Conservation (phyloP, 2,113 vertebrate genomes). For the Myotis brandtii region DNA sequence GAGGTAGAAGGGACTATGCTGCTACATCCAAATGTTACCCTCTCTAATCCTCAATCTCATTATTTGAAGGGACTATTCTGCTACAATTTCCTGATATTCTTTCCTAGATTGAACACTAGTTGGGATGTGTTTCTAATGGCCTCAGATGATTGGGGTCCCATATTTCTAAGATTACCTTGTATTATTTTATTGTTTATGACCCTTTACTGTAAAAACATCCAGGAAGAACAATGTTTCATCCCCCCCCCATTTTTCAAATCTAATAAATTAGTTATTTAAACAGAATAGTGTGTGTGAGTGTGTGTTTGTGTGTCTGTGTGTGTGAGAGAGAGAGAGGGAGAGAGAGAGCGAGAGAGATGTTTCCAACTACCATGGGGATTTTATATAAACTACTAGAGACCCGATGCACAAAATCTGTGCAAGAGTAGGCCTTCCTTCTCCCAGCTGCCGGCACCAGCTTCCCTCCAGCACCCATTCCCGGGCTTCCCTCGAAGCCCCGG, state of each 20-base stretch:
- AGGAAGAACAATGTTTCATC: background rate
- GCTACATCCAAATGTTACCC: background rate
- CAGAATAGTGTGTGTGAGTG: background rate
- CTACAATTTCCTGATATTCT: background rate
- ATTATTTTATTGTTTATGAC: background rate
- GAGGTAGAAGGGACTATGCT: background rate
- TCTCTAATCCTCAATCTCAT: too few relatives aligned
- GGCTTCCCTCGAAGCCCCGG: too few relatives aligned
- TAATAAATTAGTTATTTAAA: constrained; percentile 13
- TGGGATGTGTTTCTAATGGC: background rate
- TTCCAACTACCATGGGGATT: background rate
- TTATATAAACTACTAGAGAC: background rate
- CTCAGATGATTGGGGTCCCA: background rate
- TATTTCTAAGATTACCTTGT: background rate
- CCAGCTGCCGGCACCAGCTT: too few relatives aligned
- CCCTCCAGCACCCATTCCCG: too few relatives aligned
- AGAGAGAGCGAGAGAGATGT: background rate
- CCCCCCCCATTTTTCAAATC: background rate
- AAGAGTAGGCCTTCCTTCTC: too few relatives aligned
- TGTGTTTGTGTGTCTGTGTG: background rate
- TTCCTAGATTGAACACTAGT: background rate
- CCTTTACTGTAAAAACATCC: background rate
- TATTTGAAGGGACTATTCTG: background rate
- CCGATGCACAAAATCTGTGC: too few relatives aligned
- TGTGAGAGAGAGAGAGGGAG: background rate